phyloP scores from a whole-genome alignment of 2,888 invertebrate species.

The Caradrina clavipalpis region DNA sequence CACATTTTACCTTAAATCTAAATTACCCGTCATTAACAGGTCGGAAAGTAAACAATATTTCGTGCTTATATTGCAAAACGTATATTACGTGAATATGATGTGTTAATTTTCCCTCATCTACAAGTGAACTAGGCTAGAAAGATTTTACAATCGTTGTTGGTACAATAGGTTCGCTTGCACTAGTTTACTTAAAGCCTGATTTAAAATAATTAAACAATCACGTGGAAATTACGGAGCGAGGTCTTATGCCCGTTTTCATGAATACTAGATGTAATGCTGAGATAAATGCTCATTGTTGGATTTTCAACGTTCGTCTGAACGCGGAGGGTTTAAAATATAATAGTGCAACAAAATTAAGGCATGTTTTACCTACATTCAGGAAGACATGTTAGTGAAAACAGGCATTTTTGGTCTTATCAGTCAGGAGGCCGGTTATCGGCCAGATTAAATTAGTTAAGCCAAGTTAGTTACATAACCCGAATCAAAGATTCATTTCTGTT shows the following conservation, averaged over 20 bases:
- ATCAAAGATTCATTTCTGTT: conserved; percentile 17
- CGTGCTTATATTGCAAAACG: conserved; percentile 44
- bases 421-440: neutral
- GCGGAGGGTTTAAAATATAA: too few relatives aligned
- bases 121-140: conserved; percentile 78
- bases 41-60: conserved; percentile 42
- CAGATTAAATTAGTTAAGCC: conserved; percentile 4
- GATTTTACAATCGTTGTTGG: conserved; percentile 69
- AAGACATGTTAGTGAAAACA: neutral
- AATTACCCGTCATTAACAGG: conserved; percentile 31
- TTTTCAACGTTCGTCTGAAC: too few relatives aligned
- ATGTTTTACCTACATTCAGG: neutral
- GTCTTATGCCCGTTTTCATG: neutral
- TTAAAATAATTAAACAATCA: conserved; percentile 15
- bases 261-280: neutral
- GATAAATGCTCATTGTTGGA: too few relatives aligned
- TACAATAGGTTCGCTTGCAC: conserved; percentile 16
- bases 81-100: conserved; percentile 54
- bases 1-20: conserved; percentile 24
- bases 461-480: conserved; percentile 10
- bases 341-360: too few relatives aligned
- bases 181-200: neutral
- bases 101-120: conserved; percentile 66
- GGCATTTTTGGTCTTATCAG: neutral
- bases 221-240: conserved; percentile 1